Base-by-base conservation (phyloP, 2,797 vertebrate species). In the Graptemys geographica region DNA sequence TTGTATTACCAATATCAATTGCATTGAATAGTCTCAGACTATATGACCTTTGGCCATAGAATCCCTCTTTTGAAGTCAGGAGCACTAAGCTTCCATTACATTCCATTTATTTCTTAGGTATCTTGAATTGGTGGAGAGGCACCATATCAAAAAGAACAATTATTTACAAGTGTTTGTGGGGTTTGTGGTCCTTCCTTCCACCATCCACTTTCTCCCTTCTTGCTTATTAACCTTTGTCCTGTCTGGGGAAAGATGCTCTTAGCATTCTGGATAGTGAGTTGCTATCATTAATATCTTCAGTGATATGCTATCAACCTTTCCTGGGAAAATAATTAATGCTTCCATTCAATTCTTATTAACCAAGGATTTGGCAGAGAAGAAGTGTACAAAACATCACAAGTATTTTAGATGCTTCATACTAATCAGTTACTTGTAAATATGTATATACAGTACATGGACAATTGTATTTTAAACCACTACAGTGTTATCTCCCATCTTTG, bases 31-130 rank as follows among this genome's bases (percentile, higher is more conserved):
- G 55, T 91, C 76, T 72, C 83, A 84, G 92, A 87, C 23, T 25
- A 18, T 19, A 83, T 16, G 19, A 4, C 4, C 31, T 0, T 0
- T 44, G 81, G 62, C 13, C 72, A 82, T 28, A 11, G 27, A 27
- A 82, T 2, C 2, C n/a, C 55, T 65, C 1, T 18, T 0, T 85
- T 55, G 62, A 83, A 87, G 88, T 72, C 27, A 74, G 62, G 8
- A 37, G 57, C 76, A 23, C 7, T 44, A 81, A 28, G 53, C 33
- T 25, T 92, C 72, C 52, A 2, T 49, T 88, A 47, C 10, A 51
- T 6, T 15, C 57, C 55, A 27, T 59, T 91, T 2, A 81, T 94
- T 69, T 80, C 2, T 1, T 33, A 59, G 6, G 65, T 55, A 44
- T 18, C 21, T 90, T 83, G 53, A 76, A 59, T 33, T 55, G 31